phyloP scores from a whole-genome alignment of 2,797 vertebrate genomes.

The Leptatherina wallacei region DNA sequence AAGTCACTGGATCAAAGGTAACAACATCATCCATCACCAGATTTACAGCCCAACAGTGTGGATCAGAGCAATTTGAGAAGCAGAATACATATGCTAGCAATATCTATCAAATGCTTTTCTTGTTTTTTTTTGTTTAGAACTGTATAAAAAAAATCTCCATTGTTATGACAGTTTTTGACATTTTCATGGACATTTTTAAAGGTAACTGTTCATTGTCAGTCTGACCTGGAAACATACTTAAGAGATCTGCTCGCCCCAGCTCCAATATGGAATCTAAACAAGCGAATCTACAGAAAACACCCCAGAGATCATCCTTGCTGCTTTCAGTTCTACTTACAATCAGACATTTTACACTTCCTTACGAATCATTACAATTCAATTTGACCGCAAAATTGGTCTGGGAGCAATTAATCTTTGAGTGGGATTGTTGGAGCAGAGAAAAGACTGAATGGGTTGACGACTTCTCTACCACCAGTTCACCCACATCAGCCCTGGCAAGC shows the following conservation, averaged over 20 bases:
- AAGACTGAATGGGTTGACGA: slow-evolving; percentile 72
- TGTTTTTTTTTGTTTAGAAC: neutral
- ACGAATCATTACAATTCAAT: slow-evolving; percentile 79
- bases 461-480: slow-evolving; percentile 71
- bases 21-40: neutral
- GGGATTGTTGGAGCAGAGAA: slow-evolving; percentile 64
- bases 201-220: neutral
- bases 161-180: neutral
- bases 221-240: neutral
- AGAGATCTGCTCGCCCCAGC: neutral
- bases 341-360: slow-evolving; percentile 72
- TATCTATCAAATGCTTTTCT: neutral
- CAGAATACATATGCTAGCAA: neutral
- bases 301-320: slow-evolving; percentile 36
- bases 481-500: slow-evolving; percentile 72
- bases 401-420: slow-evolving; percentile 77
- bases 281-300: slow-evolving; percentile 48
- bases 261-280: slow-evolving; percentile 45
- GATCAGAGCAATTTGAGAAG: neutral
- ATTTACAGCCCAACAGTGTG: neutral
- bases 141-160: neutral
- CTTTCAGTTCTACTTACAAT: slow-evolving; percentile 60
- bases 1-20: neutral
- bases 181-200: neutral
- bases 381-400: slow-evolving; percentile 71